phyloP scores from a whole-genome alignment of 2,888 invertebrate genomes.

The Panopea generosa region DNA sequence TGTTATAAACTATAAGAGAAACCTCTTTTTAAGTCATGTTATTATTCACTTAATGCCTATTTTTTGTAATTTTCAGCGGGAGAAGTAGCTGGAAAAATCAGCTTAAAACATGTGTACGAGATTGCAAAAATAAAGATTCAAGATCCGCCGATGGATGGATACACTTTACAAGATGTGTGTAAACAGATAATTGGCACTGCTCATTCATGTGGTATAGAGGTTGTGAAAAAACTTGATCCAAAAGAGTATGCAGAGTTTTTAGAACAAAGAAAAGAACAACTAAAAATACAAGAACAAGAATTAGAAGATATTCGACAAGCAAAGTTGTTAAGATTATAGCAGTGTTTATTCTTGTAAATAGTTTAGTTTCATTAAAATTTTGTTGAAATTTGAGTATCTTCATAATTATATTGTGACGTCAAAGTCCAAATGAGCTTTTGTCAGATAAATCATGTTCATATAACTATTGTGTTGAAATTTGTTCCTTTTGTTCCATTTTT shows the following conservation, averaged over 20 bases:
- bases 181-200: slow-evolving; percentile 92
- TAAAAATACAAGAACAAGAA: slow-evolving; percentile 91
- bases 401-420: too few relatives aligned
- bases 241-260: slow-evolving; percentile 93
- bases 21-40: too few relatives aligned
- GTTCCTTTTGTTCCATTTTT: too few relatives aligned
- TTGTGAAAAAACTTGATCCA: slow-evolving; percentile 91
- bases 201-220: slow-evolving; percentile 92
- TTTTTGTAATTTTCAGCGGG: slow-evolving; percentile 88
- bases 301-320: slow-evolving; percentile 94
- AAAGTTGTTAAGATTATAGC: slow-evolving; percentile 91
- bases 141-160: slow-evolving; percentile 88
- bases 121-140: slow-evolving; percentile 98
- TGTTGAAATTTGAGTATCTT: too few relatives aligned
- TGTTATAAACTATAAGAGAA: too few relatives aligned
- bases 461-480: too few relatives aligned
- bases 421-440: too few relatives aligned
- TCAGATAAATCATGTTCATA: too few relatives aligned
- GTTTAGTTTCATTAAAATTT: too few relatives aligned
- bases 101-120: slow-evolving; percentile 98
- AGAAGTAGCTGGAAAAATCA: slow-evolving; percentile 94
- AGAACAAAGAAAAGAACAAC: slow-evolving; percentile 89
- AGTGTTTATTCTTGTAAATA: too few relatives aligned
- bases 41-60: too few relatives aligned
- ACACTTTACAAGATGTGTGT: slow-evolving; percentile 88